Conservation (phyloP, 2,797 vertebrate species). For the Cheirogaleus major region DNA sequence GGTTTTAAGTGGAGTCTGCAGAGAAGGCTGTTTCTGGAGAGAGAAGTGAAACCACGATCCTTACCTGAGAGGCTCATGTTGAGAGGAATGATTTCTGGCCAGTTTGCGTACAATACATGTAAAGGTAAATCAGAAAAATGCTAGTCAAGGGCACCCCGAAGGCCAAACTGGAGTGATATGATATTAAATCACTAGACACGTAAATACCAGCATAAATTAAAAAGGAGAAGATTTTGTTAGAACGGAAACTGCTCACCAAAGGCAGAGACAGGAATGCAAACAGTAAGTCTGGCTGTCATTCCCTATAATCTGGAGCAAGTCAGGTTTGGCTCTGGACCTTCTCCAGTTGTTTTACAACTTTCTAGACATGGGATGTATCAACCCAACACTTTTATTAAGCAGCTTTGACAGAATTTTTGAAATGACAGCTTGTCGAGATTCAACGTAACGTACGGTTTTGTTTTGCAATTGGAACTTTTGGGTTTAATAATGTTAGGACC, state of each 20-base stretch:
- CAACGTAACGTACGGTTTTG: not conserved
- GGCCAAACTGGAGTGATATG: not conserved
- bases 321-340: slow-evolving; percentile 54
- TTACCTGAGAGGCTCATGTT: slow-evolving; percentile 28
- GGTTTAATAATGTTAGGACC: not conserved
- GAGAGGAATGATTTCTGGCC: not conserved
- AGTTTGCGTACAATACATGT: not conserved
- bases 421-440: not conserved
- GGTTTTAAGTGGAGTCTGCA: slow-evolving; percentile 3
- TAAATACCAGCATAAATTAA: slow-evolving; percentile 52
- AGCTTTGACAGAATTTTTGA: slow-evolving; percentile 1
- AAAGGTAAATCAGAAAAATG: not conserved
- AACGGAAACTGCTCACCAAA: slow-evolving; percentile 51
- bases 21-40: slow-evolving; percentile 33
- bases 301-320: slow-evolving; percentile 41
- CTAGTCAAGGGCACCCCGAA: not conserved
- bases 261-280: slow-evolving; percentile 68
- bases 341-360: slow-evolving; percentile 68
- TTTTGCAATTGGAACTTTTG: not conserved
- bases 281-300: slow-evolving; percentile 58
- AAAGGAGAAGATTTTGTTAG: slow-evolving; percentile 28
- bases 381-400: not conserved
- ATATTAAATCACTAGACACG: slow-evolving; percentile 50
- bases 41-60: not conserved
- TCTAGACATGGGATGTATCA: slow-evolving; percentile 41